A percentile compares a stretch with the other conserved stretches of the same genome.
Conservation (phyloP, 2,888 invertebrate species). For the Ctenicera cuprea region DNA sequence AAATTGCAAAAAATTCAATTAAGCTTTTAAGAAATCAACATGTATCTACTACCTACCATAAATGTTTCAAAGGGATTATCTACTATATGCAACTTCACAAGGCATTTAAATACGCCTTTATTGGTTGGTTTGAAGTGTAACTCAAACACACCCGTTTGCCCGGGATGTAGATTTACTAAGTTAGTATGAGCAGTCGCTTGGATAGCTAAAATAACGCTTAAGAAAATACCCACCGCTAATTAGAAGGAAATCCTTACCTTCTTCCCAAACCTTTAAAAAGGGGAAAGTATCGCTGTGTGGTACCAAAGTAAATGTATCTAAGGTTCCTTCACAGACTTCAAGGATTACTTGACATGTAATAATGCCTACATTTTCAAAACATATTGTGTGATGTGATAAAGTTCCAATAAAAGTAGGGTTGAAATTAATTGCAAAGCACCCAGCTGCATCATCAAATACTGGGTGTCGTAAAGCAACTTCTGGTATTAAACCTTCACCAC, state of each 20-base stretch:
- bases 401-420: conserved; percentile 66
- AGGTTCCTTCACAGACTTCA: conserved; percentile 65
- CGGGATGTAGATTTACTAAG: conserved; percentile 63
- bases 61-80: conserved; percentile 77
- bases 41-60: conserved; percentile 58
- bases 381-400: conserved; percentile 57
- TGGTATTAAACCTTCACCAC: conserved; percentile 72
- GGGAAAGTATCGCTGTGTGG: conserved; percentile 37
- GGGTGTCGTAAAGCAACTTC: conserved; percentile 70
- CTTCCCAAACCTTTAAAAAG: conserved; percentile 36
- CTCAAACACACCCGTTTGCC: conserved; percentile 62
- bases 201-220: conserved; percentile 43
- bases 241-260: conserved; percentile 6
- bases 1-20: not conserved
- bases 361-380: conserved; percentile 69
- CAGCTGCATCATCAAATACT: conserved; percentile 53
- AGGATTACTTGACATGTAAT: conserved; percentile 70
- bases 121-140: conserved; percentile 67
- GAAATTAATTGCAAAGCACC: conserved; percentile 64
- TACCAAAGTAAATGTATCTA: conserved; percentile 53
- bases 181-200: conserved; percentile 56
- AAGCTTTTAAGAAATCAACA: not conserved
- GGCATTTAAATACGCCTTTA: conserved; percentile 60
- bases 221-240: not conserved
- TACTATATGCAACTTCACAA: conserved; percentile 71